A percentile compares a stretch with the other conserved stretches of the same genome.
Evolutionary conservation across 2,888 invertebrate species (phyloP).

Genomic region (Glyphotaelius pellucidus): DNA sequence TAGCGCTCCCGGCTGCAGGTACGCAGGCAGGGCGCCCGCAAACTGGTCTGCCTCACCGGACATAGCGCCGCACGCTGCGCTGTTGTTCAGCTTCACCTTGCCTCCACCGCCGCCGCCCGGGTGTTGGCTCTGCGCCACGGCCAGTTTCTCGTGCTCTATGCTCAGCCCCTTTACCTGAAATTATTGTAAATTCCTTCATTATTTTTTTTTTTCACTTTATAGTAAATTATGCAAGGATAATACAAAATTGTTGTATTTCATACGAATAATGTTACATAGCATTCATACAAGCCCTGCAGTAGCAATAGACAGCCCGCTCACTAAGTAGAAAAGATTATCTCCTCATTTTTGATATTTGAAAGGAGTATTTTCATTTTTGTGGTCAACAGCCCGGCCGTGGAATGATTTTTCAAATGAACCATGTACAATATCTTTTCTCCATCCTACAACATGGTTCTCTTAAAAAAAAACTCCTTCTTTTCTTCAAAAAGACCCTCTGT

Average conservation of each 20-base stretch:
- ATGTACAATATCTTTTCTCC: no score
- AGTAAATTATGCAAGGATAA: not conserved
- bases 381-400: no score
- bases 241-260: not conserved
- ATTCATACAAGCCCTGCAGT: no score
- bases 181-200: conserved; percentile 37
- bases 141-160: conserved; percentile 84
- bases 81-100: conserved; percentile 69
- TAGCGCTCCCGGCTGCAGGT: conserved; percentile 64
- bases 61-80: conserved; percentile 68
- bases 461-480: no score
- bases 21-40: conserved; percentile 67
- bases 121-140: conserved; percentile 77
- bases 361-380: no score
- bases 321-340: no score
- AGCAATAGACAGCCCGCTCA: no score
- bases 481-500: no score
- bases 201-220: not conserved
- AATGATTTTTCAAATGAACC: no score
- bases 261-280: no score
- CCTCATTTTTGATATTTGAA: no score
- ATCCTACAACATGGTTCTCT: no score
- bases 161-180: conserved; percentile 85
- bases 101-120: conserved; percentile 68
- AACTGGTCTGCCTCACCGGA: conserved; percentile 69